These are phyloP conservation scores for Indicator maculatus DNA, from an alignment of 2,113 vertebrate species.

Conservation along the genomic window DNA sequence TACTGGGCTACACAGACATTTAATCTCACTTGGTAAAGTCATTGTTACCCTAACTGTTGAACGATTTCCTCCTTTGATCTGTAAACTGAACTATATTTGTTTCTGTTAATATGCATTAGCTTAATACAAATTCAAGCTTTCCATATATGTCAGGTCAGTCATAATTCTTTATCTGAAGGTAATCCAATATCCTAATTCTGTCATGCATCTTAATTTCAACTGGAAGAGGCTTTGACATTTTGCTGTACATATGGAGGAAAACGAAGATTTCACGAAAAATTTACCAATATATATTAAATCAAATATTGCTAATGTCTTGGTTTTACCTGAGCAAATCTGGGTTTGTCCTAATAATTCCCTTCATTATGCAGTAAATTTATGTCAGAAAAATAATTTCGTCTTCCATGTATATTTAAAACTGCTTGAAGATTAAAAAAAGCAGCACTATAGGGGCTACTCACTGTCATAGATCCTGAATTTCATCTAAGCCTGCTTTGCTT, in stretches of 20 bases:
- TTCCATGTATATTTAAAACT: neutral
- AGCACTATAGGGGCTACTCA: neutral
- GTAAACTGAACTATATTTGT: neutral
- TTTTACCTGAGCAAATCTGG: neutral
- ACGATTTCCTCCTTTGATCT: slow-evolving; percentile 23
- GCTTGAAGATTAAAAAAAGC: neutral
- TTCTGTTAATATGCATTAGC: neutral
- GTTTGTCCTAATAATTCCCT: neutral
- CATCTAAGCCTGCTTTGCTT: neutral
- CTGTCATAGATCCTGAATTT: neutral
- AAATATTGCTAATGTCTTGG: neutral
- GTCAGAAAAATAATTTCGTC: neutral
- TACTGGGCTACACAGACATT: neutral
- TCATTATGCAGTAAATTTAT: neutral
- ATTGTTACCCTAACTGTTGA: slow-evolving; percentile 17
- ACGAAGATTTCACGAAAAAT: neutral
- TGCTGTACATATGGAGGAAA: neutral
- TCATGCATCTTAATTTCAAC: slow-evolving; percentile 13
- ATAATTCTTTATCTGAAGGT: slow-evolving; percentile 17
- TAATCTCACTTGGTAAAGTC: neutral
- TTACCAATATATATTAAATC: neutral
- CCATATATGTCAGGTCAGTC: slow-evolving; percentile 7
- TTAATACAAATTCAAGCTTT: slow-evolving; percentile 29
- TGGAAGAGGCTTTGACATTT: neutral
- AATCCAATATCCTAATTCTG: slow-evolving; percentile 15